These are phyloP conservation scores for Himalopsyche japonica DNA, from an alignment of 2,888 invertebrate genomes.

Conservation along the genomic window DNA sequence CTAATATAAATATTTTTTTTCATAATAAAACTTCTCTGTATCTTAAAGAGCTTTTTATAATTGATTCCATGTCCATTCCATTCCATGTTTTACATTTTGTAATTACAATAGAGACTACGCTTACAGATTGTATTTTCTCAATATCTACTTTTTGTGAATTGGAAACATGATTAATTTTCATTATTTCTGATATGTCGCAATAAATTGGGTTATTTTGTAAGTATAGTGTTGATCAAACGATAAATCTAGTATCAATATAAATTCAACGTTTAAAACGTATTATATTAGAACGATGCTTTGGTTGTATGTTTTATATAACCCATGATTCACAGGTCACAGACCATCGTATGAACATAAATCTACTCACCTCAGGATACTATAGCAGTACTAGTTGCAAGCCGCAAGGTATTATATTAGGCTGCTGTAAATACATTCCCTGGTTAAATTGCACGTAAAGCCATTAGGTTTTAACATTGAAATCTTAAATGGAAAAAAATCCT, in stretches of 20 bases:
- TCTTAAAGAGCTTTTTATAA: too few relatives aligned
- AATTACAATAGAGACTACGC: too few relatives aligned
- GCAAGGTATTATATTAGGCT: conserved; percentile 12
- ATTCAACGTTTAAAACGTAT: neutral
- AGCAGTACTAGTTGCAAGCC: neutral
- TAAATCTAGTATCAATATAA: neutral
- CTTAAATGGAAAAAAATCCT: conserved; percentile 35
- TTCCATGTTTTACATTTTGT: too few relatives aligned
- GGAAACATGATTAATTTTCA: too few relatives aligned
- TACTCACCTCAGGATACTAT: neutral
- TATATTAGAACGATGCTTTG: neutral
- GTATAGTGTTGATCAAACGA: neutral
- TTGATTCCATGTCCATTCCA: too few relatives aligned
- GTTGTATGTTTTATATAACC: neutral
- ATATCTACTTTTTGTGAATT: too few relatives aligned
- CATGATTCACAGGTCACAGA: neutral
- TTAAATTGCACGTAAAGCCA: conserved; percentile 38
- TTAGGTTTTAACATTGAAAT: conserved; percentile 34
- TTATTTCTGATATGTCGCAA: too few relatives aligned
- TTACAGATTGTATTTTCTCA: too few relatives aligned
- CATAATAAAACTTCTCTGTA: too few relatives aligned
- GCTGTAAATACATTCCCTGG: conserved; percentile 31
- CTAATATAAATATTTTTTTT: too few relatives aligned
- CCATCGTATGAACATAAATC: conserved; percentile 5
- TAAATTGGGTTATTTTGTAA: neutral